Base-by-base conservation (phyloP, 2,797 vertebrate species). In the Cynopterus sphinx region DNA sequence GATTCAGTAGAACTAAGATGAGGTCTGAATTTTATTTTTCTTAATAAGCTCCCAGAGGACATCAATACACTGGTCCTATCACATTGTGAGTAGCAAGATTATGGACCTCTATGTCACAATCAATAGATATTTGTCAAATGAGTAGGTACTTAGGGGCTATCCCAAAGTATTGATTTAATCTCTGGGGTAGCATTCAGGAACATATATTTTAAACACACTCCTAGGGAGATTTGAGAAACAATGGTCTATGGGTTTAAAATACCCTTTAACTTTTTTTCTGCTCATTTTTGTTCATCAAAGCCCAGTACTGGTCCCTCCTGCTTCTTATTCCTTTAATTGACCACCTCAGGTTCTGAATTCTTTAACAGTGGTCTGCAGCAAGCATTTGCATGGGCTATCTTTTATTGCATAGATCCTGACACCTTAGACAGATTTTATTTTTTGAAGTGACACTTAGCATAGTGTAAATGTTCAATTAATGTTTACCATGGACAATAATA, bases 71-170 rank as follows among this genome's bases (percentile, higher is more conserved):
- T 79, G 26, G 39, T 85, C 49, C 33, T 59, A 67, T 65, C n/a
- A 43, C 39, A 73, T 68, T 81, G 36, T 41, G 39, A 90, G 7
- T 28, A 87, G 36, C 36, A 55, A 70, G 82, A 91, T 78, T 67
- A 70, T 82, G 51, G 67, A 21, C 39, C 93, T 2, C 17, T 81
- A 78, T 8, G 5, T 88, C 39, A 90, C 21, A 95, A 31, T 68
- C 65, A 85, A 68, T 33, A 94, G 21, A 21, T 67, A 91, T 84
- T 61, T 92, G 10, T 93, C 92, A 77, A 90, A 87, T 90, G 95
- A 63, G 67, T 41, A 79, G 24, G 24, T 43, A 81, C 10, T 3
- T 13, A 63, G n/a, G 43, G 6, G 21, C 63, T 73, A 43, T 61
- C 16, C 33, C 6, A 71, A 75, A 19, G 15, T 51, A 41, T 57